Conservation (phyloP, 2,113 vertebrate genomes). For the Pterophyllum scalare region DNA sequence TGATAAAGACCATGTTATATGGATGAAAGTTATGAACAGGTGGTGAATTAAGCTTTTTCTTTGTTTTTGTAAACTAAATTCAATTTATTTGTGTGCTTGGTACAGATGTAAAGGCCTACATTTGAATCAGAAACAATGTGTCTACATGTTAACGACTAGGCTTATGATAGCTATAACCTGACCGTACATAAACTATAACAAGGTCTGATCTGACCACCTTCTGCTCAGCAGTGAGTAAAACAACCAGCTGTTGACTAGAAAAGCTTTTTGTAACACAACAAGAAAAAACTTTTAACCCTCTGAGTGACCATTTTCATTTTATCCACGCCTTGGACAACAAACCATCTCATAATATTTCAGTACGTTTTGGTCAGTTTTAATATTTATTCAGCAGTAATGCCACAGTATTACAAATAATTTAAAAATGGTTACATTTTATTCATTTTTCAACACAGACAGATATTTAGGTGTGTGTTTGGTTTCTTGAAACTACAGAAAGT, state of each 20-base stretch:
- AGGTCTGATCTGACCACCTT: neutral
- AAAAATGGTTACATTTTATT: neutral
- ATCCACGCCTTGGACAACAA: neutral
- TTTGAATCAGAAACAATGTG: neutral
- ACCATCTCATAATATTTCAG: neutral
- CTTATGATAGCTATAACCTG: neutral
- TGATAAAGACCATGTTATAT: neutral
- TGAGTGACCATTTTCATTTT: neutral
- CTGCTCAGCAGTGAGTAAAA: neutral
- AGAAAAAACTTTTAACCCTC: too few species aligned
- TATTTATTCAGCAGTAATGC: conserved; percentile 1
- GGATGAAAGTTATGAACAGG: neutral
- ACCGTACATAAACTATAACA: neutral
- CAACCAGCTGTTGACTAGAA: neutral
- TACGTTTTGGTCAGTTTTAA: neutral
- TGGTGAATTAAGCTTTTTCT: neutral
- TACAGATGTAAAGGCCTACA: neutral
- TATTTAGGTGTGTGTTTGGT: neutral
- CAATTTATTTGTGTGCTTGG: neutral
- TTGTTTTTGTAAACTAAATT: neutral
- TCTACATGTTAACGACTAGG: neutral
- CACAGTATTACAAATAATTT: neutral
- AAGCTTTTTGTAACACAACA: neutral
- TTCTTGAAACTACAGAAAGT: neutral
- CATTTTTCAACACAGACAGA: neutral